phyloP scores from a whole-genome alignment of 2,888 invertebrate genomes.

The Pteria penguin region DNA sequence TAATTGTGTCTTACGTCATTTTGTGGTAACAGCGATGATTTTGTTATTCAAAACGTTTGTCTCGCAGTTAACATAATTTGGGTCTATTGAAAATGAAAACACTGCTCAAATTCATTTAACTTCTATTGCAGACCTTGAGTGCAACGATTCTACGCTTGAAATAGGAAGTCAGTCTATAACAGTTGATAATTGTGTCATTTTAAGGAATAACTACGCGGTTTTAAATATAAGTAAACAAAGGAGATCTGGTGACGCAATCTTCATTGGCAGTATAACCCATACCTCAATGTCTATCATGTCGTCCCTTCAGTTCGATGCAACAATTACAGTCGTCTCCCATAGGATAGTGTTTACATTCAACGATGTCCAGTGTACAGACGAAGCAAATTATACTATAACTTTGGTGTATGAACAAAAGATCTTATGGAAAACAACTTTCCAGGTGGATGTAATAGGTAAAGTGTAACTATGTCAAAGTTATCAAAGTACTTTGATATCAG shows the following conservation, averaged over 20 bases:
- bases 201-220: neutral
- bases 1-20: too few species aligned
- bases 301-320: neutral
- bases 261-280: neutral
- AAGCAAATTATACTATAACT: neutral
- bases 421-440: neutral
- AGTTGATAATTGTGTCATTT: neutral
- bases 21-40: too few species aligned
- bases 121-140: too few species aligned
- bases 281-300: neutral
- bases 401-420: neutral
- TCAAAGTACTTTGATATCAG: too few species aligned
- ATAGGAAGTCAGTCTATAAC: neutral
- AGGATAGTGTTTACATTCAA: neutral
- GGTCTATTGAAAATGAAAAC: too few species aligned
- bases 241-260: neutral
- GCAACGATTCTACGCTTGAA: neutral
- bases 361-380: neutral
- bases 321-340: neutral
- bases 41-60: too few species aligned
- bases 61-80: too few species aligned
- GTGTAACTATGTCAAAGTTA: too few species aligned
- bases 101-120: too few species aligned
- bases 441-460: neutral
- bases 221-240: neutral